Percentiles rank a stretch among this genome's conserved stretches.
phyloP scores from a whole-genome alignment of 2,113 vertebrate genomes.

The Cynocephalus volans region DNA sequence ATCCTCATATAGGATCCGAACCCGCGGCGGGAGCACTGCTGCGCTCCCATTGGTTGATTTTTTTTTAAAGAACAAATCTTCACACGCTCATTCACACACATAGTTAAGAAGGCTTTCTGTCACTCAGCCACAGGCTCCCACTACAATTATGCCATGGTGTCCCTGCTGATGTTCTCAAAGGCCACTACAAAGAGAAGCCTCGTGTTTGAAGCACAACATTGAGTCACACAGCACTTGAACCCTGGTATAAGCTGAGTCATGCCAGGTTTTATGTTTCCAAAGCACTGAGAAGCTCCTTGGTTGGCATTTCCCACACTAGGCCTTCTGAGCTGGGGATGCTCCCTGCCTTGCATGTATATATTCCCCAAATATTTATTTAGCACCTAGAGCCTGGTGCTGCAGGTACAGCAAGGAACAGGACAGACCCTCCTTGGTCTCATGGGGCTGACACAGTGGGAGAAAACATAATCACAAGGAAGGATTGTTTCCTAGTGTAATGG shows the following conservation, averaged over 20 bases:
- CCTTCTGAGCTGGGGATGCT: not conserved
- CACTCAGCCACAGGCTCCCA: not conserved
- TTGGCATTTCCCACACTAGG: not conserved
- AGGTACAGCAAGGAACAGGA: not conserved
- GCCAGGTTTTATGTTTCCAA: slow-evolving; percentile 44
- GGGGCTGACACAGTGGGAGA: not conserved
- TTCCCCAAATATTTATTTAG: not conserved
- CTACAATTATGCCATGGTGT: not conserved
- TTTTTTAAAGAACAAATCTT: not conserved
- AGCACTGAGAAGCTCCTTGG: not conserved
- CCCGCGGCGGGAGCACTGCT: no score
- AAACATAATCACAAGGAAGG: not conserved
- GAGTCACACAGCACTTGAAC: not conserved
- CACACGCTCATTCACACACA: not conserved
- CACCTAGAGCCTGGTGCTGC: not conserved
- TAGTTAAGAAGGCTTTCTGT: not conserved
- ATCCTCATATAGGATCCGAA: no score
- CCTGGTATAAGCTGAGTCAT: slow-evolving; percentile 47
- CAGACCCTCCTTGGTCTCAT: not conserved
- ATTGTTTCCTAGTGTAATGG: not conserved
- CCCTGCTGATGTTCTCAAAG: not conserved
- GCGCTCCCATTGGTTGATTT: not conserved
- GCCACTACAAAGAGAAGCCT: slow-evolving; percentile 47
- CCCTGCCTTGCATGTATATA: not conserved
- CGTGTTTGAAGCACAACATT: not conserved